Evolutionary conservation across 2,797 vertebrate species (phyloP), one percentile per base, ranked within the genome.

Genomic region (Helostoma temminkii): DNA sequence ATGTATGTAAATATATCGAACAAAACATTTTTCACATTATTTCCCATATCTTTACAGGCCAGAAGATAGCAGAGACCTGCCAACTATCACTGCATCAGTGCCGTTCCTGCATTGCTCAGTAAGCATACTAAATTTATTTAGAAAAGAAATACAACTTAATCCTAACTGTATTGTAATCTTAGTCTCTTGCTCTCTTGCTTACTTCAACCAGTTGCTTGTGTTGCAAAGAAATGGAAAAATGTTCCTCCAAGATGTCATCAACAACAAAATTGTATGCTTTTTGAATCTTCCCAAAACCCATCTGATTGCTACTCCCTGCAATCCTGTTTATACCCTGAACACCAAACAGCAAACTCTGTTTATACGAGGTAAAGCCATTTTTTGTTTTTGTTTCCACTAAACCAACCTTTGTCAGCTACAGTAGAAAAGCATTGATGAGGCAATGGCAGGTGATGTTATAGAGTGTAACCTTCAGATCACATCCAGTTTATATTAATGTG

Each of bases 211-310:
- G 91, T 61, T n/a, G 0, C 74, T 93, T 28, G 66, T 86, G 71
- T 42, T 91, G 67, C 83, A 85, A 57, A 87, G 82, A 76, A 87
- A 85, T 83, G 91, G 92, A 47, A 76, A 82, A 53, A 65, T 93
- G 19, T 58, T 77, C 43, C 68, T 93, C 4, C 84, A 80, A 58
- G 89, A 92, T 58, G 71, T 74, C 54, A 37, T 80, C 71, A 79
- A 76, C 62, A 77, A 74, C 81, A 54, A 67, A 24, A 49, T 34
- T 2, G 66, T 88, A 70, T 91, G 89, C 65, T 57, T 26, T 65
- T 73, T 92, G 61, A 65, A 56, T 58, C 80, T 55, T 64, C 82
- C 90, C 1, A 25, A 65, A 45, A 50, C 25, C 63, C 88, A 90
- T 71, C 24, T 28, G 46, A 62, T 88, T 9, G 58, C 86, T 1